Evolutionary conservation across 2,113 vertebrate genomes (phyloP).

Genomic region (Ailuropoda melanoleuca): DNA sequence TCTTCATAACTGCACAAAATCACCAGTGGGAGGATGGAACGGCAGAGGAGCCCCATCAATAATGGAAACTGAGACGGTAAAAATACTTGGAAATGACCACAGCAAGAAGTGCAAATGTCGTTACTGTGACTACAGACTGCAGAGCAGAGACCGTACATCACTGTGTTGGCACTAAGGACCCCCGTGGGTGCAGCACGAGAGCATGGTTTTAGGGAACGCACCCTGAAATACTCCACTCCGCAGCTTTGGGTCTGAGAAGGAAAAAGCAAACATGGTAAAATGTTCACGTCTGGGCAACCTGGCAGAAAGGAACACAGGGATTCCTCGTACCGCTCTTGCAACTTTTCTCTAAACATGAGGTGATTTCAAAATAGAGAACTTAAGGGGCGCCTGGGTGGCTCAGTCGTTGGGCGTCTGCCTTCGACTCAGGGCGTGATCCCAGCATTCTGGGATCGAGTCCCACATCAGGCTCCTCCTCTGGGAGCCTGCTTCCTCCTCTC

Average conservation of each 20-base stretch:
- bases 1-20: neutral
- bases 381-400: neutral
- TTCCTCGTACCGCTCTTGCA: neutral
- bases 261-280: no score
- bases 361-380: neutral
- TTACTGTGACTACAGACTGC: fast-evolving
- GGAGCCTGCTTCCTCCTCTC: no score
- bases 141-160: neutral
- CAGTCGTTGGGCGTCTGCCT: no score
- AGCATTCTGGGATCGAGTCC: no score
- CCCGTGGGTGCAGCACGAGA: neutral
- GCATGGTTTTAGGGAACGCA: neutral
- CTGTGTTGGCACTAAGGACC: fast-evolving
- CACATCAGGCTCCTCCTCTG: no score
- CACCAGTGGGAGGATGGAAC: neutral
- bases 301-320: neutral
- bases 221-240: neutral
- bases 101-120: neutral
- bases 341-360: neutral
- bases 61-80: neutral
- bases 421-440: no score
- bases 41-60: neutral
- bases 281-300: no score
- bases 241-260: neutral
- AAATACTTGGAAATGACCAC: neutral